Evolutionary conservation across 2,888 invertebrate genomes (phyloP).

Genomic region (Cosmorhoe ocellata): DNA sequence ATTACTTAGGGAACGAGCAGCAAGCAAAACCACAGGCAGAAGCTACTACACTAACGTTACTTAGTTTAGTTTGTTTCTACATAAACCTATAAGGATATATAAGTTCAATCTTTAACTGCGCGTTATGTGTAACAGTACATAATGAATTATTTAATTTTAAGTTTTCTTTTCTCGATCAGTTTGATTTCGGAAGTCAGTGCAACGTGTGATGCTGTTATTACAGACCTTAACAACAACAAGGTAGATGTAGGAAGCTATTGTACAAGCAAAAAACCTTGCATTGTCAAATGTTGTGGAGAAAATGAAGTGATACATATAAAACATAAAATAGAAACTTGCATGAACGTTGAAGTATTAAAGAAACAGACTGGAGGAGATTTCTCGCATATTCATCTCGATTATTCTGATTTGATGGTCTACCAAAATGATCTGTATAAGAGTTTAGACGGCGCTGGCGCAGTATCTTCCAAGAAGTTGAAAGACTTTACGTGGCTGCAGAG

Average conservation of each 20-base stretch:
- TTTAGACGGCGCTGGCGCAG: background rate
- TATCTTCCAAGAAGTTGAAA: conserved; percentile 5
- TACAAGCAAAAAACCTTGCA: conserved; percentile 13
- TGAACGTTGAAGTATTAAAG: background rate
- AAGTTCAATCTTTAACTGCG: too few relatives aligned
- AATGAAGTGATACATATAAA: conserved; percentile 7
- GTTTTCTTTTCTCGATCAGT: background rate
- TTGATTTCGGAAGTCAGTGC: background rate
- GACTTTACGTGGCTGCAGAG: conserved; percentile 6
- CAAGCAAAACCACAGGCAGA: too few relatives aligned
- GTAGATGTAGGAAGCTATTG: conserved; percentile 1
- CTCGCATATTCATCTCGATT: background rate
- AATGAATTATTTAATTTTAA: conserved; percentile 6
- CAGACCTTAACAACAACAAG: conserved; percentile 2
- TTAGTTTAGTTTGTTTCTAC: too few relatives aligned
- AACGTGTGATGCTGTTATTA: background rate
- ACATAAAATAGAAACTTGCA: background rate
- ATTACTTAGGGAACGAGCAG: too few relatives aligned
- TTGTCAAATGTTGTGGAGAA: conserved; percentile 23
- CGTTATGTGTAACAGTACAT: background rate
- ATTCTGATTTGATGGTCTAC: conserved; percentile 4
- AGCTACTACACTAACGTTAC: too few relatives aligned
- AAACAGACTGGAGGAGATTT: background rate
- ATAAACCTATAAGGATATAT: too few relatives aligned
- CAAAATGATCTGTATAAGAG: conserved; percentile 7